Percentiles rank a stretch among this genome's conserved stretches.
These are phyloP conservation scores for Hestina assimilis DNA, from an alignment of 1,140 invertebrate genomes.

Conservation along the genomic window DNA sequence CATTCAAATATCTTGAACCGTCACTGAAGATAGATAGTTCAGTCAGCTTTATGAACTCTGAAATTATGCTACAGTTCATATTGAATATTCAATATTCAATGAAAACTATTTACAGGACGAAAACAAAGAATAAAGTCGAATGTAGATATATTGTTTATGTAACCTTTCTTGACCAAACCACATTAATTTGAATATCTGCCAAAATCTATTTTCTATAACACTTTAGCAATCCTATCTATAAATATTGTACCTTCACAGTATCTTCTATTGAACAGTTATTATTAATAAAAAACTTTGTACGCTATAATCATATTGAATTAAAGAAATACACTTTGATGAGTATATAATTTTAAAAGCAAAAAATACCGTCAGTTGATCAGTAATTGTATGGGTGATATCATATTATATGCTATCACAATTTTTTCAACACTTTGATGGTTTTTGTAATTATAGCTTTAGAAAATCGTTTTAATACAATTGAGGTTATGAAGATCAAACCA, in stretches of 20 bases:
- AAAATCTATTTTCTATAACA: not conserved
- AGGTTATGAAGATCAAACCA: no score
- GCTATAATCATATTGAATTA: no score
- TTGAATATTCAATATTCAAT: not conserved
- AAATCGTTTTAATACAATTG: no score
- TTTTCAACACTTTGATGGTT: no score
- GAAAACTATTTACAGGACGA: no score
- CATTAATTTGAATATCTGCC: not conserved
- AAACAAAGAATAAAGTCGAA: not conserved
- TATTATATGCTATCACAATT: no score
- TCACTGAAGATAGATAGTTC: constrained; percentile 1
- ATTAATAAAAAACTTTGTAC: not conserved
- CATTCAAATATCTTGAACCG: constrained; percentile 11
- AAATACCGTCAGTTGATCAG: no score
- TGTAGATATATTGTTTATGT: not conserved
- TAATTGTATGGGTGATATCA: no score
- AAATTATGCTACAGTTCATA: not conserved
- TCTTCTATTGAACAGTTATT: not conserved
- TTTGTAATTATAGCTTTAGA: no score
- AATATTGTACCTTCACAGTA: not conserved
- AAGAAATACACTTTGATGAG: no score
- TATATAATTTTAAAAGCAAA: no score
- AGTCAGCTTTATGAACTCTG: not conserved
- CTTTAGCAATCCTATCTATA: not conserved
- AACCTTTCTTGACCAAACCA: not conserved